phyloP scores from a whole-genome alignment of 2,888 invertebrate genomes.

The Eumerus sabulonum region DNA sequence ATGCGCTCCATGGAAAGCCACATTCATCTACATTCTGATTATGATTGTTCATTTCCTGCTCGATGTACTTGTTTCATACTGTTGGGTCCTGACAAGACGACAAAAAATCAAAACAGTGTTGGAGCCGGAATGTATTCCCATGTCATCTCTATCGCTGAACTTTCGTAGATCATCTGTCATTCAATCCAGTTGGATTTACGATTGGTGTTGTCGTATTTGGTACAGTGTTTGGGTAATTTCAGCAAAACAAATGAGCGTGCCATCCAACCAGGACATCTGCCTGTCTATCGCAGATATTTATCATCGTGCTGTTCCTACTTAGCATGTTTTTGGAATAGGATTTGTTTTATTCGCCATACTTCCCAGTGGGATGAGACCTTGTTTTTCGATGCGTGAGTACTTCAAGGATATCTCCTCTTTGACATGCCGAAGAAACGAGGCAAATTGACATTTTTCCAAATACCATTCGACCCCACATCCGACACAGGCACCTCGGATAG shows the following conservation, averaged over 20 bases:
- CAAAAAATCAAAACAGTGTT: too few species aligned
- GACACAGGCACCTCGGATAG: slow-evolving; percentile 15
- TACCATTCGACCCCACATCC: slow-evolving; percentile 40
- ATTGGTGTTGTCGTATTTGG: too few species aligned
- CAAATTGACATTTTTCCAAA: slow-evolving; percentile 51
- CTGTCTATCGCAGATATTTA: neutral
- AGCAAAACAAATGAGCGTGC: too few species aligned
- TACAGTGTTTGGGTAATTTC: too few species aligned
- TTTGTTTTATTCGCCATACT: slow-evolving; percentile 20
- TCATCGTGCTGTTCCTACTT: too few species aligned
- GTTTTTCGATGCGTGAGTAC: slow-evolving; percentile 13
- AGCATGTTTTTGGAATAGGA: neutral
- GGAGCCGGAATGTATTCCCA: too few species aligned
- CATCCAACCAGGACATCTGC: too few species aligned
- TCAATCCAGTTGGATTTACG: too few species aligned
- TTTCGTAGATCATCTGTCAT: too few species aligned
- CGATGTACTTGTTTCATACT: too few species aligned
- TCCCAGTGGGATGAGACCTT: neutral
- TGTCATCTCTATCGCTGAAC: too few species aligned
- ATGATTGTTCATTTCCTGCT: slow-evolving; percentile 6
- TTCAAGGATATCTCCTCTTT: slow-evolving; percentile 33
- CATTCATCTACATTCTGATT: slow-evolving; percentile 2
- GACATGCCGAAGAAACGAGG: neutral
- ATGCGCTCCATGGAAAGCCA: neutral
- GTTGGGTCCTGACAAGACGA: too few species aligned